Percentiles rank a stretch among this genome's conserved stretches.
Evolutionary conservation across 1,140 invertebrate species (phyloP).

Genomic region (Schlechtendalia chinensis): DNA sequence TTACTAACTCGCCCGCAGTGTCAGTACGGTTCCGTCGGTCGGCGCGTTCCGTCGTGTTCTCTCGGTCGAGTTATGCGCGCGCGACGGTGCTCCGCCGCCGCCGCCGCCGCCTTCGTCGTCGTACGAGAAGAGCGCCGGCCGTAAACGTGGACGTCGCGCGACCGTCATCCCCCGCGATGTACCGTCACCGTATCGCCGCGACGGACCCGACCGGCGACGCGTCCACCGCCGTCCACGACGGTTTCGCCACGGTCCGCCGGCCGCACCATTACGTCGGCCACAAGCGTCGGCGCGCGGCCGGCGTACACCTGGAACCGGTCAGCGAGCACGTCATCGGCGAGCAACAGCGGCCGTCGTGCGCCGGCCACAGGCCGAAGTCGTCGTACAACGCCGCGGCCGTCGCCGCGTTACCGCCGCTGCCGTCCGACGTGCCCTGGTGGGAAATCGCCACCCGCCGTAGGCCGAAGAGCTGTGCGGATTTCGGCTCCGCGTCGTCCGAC

Average conservation of each 20-base stretch:
- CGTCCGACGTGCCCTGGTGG: slow-evolving; percentile 75
- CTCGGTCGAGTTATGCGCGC: too few species aligned
- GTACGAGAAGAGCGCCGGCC: background rate
- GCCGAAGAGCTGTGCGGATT: slow-evolving; percentile 63
- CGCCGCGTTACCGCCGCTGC: slow-evolving; percentile 60
- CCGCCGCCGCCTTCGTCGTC: too few species aligned
- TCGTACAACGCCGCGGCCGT: slow-evolving; percentile 55
- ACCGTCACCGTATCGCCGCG: background rate
- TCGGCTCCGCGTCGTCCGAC: background rate
- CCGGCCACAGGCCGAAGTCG: slow-evolving; percentile 16
- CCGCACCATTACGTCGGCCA: slow-evolving; percentile 46
- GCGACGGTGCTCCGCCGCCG: too few species aligned
- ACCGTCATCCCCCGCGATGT: background rate
- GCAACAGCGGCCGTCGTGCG: background rate
- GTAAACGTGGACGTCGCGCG: too few species aligned
- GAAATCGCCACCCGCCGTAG: slow-evolving; percentile 75
- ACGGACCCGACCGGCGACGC: background rate
- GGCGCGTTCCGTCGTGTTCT: too few species aligned
- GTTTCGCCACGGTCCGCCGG: slow-evolving; percentile 50
- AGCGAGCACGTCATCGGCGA: slow-evolving; percentile 37
- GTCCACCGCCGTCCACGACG: slow-evolving; percentile 48
- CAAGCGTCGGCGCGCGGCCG: slow-evolving; percentile 22
- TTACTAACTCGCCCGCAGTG: too few species aligned
- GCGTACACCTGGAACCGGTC: slow-evolving; percentile 40
- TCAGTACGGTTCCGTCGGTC: background rate